phyloP scores from a whole-genome alignment of 2,113 vertebrate genomes.

The Dryoscopus gambensis region DNA sequence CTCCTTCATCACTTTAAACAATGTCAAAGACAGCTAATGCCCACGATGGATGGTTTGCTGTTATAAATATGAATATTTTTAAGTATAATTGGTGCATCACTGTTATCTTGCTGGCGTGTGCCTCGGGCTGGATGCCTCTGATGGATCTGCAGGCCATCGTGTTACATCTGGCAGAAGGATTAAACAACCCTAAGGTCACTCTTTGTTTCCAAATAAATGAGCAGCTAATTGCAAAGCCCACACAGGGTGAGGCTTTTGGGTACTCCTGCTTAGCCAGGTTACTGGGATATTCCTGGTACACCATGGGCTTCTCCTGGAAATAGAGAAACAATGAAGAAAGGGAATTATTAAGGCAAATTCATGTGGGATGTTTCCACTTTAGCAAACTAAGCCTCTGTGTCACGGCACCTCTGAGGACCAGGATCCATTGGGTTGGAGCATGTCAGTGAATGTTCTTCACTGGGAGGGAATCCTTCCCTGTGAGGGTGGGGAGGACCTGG shows the following conservation, averaged over 20 bases:
- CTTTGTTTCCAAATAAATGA: background rate
- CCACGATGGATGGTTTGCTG: background rate
- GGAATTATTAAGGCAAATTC: background rate
- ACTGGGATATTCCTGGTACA: background rate
- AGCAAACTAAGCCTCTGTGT: background rate
- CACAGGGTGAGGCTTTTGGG: accelerated
- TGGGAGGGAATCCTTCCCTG: background rate
- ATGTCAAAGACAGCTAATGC: background rate
- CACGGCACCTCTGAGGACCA: background rate
- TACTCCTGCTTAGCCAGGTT: background rate
- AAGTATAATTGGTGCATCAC: background rate
- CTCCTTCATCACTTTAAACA: background rate
- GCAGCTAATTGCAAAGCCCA: background rate
- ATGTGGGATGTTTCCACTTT: background rate
- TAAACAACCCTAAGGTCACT: background rate
- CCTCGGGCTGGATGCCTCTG: background rate
- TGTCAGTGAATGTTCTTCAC: background rate
- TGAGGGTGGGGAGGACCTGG: accelerated
- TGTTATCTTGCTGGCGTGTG: background rate
- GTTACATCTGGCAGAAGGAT: background rate
- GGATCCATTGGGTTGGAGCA: accelerated
- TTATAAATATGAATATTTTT: background rate
- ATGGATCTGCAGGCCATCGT: background rate
- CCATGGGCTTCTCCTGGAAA: background rate
- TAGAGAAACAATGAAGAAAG: accelerated